A percentile compares a stretch with the other conserved stretches of the same genome.
Conservation (phyloP, 2,113 vertebrate species). For the Stegastes partitus region DNA sequence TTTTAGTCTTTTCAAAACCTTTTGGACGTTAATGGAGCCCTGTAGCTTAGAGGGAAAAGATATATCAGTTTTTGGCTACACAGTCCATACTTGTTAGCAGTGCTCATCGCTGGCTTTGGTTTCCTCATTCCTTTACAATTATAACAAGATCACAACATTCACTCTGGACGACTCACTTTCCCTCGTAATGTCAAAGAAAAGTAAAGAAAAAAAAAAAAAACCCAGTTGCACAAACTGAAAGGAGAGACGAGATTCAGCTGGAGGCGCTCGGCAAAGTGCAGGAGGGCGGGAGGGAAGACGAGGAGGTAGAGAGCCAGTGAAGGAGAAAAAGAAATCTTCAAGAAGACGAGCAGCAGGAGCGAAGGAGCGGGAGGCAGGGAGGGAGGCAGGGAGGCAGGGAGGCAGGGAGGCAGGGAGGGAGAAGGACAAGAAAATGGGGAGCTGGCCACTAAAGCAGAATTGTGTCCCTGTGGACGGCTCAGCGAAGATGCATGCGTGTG, state of each 20-base stretch:
- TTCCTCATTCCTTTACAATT: background rate
- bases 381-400: no score
- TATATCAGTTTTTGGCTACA: background rate
- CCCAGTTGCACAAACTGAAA: constrained; percentile 37
- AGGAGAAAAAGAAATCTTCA: constrained; percentile 46
- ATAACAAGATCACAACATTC: background rate
- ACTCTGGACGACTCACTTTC: background rate
- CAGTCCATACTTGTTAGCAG: background rate
- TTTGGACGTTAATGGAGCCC: background rate
- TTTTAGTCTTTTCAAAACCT: background rate
- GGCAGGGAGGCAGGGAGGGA: background rate
- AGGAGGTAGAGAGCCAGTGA: constrained; percentile 34
- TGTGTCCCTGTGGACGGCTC: constrained; percentile 15
- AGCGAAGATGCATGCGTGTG: constrained; percentile 43
- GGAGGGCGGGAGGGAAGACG: background rate
- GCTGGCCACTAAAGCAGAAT: constrained; percentile 4
- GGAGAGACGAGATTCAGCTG: constrained; percentile 57
- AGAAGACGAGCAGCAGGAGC: constrained; percentile 30
- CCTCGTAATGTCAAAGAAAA: constrained; percentile 14
- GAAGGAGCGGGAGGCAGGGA: background rate
- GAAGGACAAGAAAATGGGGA: constrained; percentile 17
- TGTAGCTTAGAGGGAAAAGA: background rate
- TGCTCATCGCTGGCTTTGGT: background rate
- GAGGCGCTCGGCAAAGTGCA: constrained; percentile 44
- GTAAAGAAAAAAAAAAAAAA: background rate